Evolutionary conservation across 2,113 vertebrate genomes (phyloP).

Genomic region (Gymnocephalus cernua): DNA sequence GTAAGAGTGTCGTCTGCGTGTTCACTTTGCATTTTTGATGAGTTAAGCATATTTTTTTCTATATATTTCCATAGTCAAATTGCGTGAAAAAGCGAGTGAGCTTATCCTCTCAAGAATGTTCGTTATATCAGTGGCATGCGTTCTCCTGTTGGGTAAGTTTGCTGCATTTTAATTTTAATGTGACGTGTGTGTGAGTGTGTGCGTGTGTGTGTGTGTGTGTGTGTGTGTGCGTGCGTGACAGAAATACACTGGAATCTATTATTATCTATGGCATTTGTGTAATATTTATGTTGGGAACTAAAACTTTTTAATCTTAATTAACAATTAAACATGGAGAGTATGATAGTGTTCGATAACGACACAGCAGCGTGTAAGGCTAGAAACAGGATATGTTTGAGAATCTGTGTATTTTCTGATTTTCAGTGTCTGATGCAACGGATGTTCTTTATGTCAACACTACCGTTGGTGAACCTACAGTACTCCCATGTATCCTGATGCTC

Average conservation of each 20-base stretch:
- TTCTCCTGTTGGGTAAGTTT: conserved; percentile 17
- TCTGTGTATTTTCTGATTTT: not conserved
- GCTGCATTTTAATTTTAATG: not conserved
- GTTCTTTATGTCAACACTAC: not conserved
- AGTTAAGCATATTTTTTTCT: too few species aligned
- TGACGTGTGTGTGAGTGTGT: too few species aligned
- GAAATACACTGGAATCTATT: not conserved
- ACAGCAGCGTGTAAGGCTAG: too few species aligned
- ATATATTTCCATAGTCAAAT: not conserved
- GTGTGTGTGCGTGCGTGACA: not conserved
- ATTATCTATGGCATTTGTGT: not conserved
- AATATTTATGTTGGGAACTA: not conserved
- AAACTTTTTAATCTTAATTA: not conserved
- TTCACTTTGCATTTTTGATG: too few species aligned
- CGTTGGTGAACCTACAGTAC: not conserved
- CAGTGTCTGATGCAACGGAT: not conserved
- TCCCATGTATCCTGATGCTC: not conserved
- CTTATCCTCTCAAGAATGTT: not conserved
- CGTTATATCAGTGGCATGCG: not conserved
- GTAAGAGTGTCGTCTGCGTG: not conserved
- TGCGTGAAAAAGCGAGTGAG: not conserved
- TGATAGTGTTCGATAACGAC: not conserved
- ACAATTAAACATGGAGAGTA: not conserved
- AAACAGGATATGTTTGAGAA: not conserved
- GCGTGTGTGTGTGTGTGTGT: not conserved